Evolutionary conservation across 2,113 vertebrate species (phyloP), one percentile per base, ranked within the genome.

Genomic region (Hymenochirus boettgeri): DNA sequence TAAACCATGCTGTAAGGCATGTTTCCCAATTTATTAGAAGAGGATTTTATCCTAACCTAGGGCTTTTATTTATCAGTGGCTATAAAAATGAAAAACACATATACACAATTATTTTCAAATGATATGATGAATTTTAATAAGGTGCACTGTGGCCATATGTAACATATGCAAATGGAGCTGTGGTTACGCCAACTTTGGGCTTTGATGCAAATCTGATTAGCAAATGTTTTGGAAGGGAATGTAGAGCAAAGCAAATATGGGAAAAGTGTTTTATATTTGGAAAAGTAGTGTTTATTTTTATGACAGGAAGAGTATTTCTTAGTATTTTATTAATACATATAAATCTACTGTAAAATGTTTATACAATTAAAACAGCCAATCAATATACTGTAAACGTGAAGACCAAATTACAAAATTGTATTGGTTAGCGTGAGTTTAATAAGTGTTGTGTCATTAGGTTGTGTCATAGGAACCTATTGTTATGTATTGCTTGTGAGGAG

Each of bases 111-210:
- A 69, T 53, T 69, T 69, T 47, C 45, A 57, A 69, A 69, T 60
- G 56, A 69, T 60, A 69, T 53, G 35, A 60, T 60, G 57, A 69
- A 69, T 69, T 69, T 69, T 59, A 69, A 69, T 57, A 69, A 60
- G 63, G 54, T 58, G 57, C 57, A 39, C 42, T 60, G 27, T 69
- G 48, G 33, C 57, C 23, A 42, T 69, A 48, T 69, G 57, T 69
- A 69, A 59, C 47, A 60, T 69, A 69, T 69, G 65, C 56, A 60
- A 69, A 69, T 60, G 26, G 52, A 45, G 52, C 53, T 48, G 33
- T 58, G 31, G 13, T 1, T 57, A 69, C 46, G 46, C 55, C 64
- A 66, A 47, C 64, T 66, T 22, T 66, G 31, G 53, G 65, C 65
- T 59, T 69, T 69, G 57, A 69, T 60, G 65, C 42, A 53, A 60